phyloP scores from a whole-genome alignment of 2,797 vertebrate species.

The Salarias fasciatus region DNA sequence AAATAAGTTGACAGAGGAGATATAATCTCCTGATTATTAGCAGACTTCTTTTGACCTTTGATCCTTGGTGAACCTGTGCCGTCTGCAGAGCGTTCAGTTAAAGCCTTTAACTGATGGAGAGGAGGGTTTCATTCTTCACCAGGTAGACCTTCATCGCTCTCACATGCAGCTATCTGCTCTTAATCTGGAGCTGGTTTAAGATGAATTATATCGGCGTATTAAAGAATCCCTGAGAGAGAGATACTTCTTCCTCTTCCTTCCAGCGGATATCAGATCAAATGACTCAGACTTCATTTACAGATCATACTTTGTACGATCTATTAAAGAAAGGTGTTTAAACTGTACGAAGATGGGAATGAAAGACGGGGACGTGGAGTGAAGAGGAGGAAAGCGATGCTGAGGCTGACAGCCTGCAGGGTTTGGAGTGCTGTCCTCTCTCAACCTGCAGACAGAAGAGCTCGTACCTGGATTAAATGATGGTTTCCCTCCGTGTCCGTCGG shows the following conservation, averaged over 20 bases:
- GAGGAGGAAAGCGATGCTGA: too few relatives aligned
- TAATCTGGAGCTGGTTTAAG: conserved; percentile 23
- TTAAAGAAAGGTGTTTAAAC: too few relatives aligned
- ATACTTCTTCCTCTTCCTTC: conserved; percentile 18
- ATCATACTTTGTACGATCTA: too few relatives aligned
- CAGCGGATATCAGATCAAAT: conserved; percentile 17
- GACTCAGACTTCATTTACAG: conserved; percentile 7
- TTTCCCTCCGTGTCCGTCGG: neutral
- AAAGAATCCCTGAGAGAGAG: conserved; percentile 41
- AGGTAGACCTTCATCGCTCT: conserved; percentile 27
- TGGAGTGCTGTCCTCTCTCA: neutral
- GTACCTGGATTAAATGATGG: neutral
- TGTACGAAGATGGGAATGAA: too few relatives aligned
- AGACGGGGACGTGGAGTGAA: too few relatives aligned
- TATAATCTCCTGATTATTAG: too few relatives aligned
- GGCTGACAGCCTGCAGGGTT: neutral
- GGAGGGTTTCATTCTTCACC: neutral
- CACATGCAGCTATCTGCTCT: conserved; percentile 21
- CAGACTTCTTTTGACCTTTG: too few relatives aligned
- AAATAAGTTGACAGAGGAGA: too few relatives aligned
- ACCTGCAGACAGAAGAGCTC: too few relatives aligned
- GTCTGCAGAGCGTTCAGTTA: too few relatives aligned
- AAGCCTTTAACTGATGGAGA: too few relatives aligned
- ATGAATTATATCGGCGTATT: conserved; percentile 36
- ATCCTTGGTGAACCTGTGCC: too few relatives aligned